phyloP scores from a whole-genome alignment of 1,140 invertebrate species.

The Ceratina australensis region DNA sequence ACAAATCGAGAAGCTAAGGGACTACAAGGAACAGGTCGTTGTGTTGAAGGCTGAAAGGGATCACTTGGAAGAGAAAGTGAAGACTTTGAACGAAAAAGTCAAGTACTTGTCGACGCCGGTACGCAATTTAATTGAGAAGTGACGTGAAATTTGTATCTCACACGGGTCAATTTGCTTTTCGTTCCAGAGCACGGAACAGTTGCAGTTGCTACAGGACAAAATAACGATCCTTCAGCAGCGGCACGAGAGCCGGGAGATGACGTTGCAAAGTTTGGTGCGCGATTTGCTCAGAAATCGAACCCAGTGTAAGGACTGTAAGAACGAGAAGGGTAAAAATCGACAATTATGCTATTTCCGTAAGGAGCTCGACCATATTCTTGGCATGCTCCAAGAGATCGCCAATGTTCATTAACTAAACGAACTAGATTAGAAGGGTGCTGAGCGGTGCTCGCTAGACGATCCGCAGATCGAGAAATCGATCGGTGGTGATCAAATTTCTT shows the following conservation, averaged over 20 bases:
- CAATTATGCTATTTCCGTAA: constrained; percentile 79
- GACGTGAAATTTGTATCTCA: not conserved
- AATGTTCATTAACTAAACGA: constrained; percentile 67
- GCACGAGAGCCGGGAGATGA: constrained; percentile 79
- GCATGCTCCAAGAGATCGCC: constrained; percentile 76
- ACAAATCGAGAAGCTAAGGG: constrained; percentile 76
- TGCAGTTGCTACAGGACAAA: constrained; percentile 77
- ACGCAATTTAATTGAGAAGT: constrained; percentile 45
- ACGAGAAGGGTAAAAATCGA: constrained; percentile 74
- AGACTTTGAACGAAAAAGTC: constrained; percentile 76
- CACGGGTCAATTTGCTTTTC: not conserved
- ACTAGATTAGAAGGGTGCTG: not conserved
- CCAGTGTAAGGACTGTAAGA: constrained; percentile 73
- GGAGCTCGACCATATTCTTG: constrained; percentile 79
- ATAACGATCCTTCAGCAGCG: constrained; percentile 78
- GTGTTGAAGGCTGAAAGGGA: constrained; percentile 81
- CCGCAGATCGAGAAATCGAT: not conserved
- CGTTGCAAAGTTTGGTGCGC: constrained; percentile 78
- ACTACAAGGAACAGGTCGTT: constrained; percentile 80
- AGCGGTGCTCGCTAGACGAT: not conserved
- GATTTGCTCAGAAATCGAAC: constrained; percentile 75
- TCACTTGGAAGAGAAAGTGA: constrained; percentile 80
- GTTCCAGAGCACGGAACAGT: constrained; percentile 75
- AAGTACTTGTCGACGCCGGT: constrained; percentile 77
- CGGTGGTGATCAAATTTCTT: constrained; percentile 2